A percentile compares a stretch with the other conserved stretches of the same genome.
phyloP scores from a whole-genome alignment of 1,140 invertebrate genomes.

The Meteorus sp. region DNA sequence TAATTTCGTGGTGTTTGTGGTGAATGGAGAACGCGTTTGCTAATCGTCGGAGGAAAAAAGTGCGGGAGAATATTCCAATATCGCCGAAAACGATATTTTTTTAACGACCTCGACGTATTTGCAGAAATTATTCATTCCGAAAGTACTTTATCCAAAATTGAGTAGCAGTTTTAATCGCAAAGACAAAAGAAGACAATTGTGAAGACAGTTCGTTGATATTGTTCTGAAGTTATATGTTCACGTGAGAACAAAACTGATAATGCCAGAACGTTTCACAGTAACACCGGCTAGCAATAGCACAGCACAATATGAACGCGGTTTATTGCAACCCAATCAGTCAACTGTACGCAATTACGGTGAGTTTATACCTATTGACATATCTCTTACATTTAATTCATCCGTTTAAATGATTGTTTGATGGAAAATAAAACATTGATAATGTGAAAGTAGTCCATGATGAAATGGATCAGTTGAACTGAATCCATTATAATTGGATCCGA shows the following conservation, averaged over 20 bases:
- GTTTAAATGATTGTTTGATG: too few relatives aligned
- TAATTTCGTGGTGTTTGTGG: slow-evolving; percentile 16
- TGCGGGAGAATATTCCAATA: slow-evolving; percentile 31
- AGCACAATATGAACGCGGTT: slow-evolving; percentile 29
- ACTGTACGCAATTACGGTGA: slow-evolving; percentile 38
- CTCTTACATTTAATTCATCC: too few relatives aligned
- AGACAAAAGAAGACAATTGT: background rate
- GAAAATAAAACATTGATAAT: background rate
- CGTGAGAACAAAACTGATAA: background rate
- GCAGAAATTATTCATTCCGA: too few relatives aligned
- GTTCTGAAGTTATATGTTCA: background rate
- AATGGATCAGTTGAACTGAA: too few relatives aligned
- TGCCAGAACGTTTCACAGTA: slow-evolving; percentile 41
- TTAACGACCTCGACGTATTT: background rate
- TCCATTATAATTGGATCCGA: too few relatives aligned
- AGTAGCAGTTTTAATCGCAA: too few relatives aligned
- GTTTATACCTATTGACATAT: slow-evolving; percentile 12
- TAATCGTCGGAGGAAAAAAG: slow-evolving; percentile 36
- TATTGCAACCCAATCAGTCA: slow-evolving; percentile 25
- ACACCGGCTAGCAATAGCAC: slow-evolving; percentile 37
- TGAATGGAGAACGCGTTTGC: slow-evolving; percentile 41
- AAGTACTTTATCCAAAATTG: too few relatives aligned
- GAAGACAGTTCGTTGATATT: background rate
- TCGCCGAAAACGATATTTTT: slow-evolving; percentile 3
- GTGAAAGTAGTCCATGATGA: too few relatives aligned